Evolutionary conservation across 2,113 vertebrate species (phyloP), one percentile per base, ranked within the genome.

Genomic region (Forbesichthys papilliferus): DNA sequence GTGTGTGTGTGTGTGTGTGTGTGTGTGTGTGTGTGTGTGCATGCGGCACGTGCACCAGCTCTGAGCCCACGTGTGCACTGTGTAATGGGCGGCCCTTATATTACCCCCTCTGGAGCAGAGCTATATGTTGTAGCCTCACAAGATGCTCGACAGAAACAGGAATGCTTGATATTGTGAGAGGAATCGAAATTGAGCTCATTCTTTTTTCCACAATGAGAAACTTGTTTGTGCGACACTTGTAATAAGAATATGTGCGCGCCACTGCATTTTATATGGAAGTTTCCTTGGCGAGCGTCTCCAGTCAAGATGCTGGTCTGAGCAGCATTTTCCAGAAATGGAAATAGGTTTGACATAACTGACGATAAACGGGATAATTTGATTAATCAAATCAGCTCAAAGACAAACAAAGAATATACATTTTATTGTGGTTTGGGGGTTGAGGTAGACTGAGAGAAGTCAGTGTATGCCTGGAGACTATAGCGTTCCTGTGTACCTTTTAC

Each of bases 131-230:
- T 27, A 70, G 84, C 74, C 77, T 73, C 79, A 73, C 80, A 83
- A 77, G 61, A 68, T 33, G 52, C 13, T 16, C 51, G 59, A 79
- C 52, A 48, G 47, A 63, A 52, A 64, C 61, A 62, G 9, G 12
- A n/a, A 14, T 59, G 64, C 69, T 73, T 83, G 79, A 85, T 80
- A 79, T 20, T 12, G 20, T 76, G 68, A 69, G 58, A 49, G 52
- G 76, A 84, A 83, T 81, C 69, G 48, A 64, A 62, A 71, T 69
- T 69, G 79, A 69, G 55, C 75, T 84, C 75, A 68, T 90, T 81
- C 80, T 78, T 82, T 86, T 91, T 92, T 92, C 90, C 90, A 88
- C 76, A 75, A 86, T 79, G 79, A 84, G 67, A 86, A 88, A 84
- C 74, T 87, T 88, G 86, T 92, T 91, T 85, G 77, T 84, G 80